Percentiles rank a stretch among this genome's conserved stretches.
Conservation (phyloP, 1,140 invertebrate species). For the Drosophila arawakana region DNA sequence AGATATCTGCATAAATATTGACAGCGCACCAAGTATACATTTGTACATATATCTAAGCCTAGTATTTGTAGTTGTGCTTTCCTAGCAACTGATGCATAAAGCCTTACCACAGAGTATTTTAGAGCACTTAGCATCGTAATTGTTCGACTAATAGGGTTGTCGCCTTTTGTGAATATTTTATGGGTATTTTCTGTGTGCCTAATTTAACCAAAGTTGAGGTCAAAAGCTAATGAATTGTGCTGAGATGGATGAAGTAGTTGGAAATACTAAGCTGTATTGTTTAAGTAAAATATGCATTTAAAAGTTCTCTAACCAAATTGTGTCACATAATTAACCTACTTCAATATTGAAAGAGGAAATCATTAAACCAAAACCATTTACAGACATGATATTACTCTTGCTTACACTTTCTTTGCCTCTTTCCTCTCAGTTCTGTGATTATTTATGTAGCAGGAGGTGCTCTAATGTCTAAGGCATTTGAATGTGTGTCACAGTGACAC, state of each 20-base stretch:
- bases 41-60: not conserved
- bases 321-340: slow-evolving; percentile 1
- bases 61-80: slow-evolving; percentile 1
- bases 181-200: slow-evolving; percentile 46
- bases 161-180: slow-evolving; percentile 62
- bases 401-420: not conserved
- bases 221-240: slow-evolving; percentile 64
- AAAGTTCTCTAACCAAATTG: not conserved
- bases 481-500: slow-evolving; percentile 23
- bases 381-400: not conserved
- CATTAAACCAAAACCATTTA: not conserved
- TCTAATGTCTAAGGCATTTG: slow-evolving; percentile 14
- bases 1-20: not conserved
- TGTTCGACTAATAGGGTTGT: slow-evolving; percentile 5
- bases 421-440: not conserved
- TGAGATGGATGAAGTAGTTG: slow-evolving; percentile 29
- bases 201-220: slow-evolving; percentile 35
- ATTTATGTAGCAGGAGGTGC: not conserved
- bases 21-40: not conserved
- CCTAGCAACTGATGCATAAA: slow-evolving; percentile 22
- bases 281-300: not conserved
- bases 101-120: slow-evolving; percentile 27
- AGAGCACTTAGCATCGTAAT: slow-evolving; percentile 11
- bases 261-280: not conserved
- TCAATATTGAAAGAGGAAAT: not conserved